Evolutionary conservation across 2,113 vertebrate genomes (phyloP).

Genomic region (Thamnaconus septentrionalis): DNA sequence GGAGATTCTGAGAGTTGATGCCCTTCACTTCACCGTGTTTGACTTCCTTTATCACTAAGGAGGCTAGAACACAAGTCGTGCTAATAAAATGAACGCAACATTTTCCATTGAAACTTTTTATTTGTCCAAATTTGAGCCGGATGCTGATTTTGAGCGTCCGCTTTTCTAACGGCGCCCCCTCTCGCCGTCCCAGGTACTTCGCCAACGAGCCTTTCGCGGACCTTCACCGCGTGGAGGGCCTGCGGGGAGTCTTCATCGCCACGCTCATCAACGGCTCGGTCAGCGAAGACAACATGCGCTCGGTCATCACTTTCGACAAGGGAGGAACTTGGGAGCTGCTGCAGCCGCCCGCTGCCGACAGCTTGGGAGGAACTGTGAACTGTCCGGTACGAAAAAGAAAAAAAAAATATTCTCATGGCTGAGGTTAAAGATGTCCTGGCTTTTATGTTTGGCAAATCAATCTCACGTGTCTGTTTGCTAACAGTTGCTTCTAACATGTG

Average conservation of each 20-base stretch:
- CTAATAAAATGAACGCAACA: too few species aligned
- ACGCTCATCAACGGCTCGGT: constrained; percentile 90
- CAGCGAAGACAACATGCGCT: constrained; percentile 94
- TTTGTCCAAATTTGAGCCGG: background rate
- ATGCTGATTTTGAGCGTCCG: background rate
- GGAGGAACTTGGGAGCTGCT: constrained; percentile 98
- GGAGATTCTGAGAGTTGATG: too few species aligned
- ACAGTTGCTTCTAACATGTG: too few species aligned
- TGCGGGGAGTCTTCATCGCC: constrained; percentile 92
- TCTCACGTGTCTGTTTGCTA: too few species aligned
- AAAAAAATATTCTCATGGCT: too few species aligned
- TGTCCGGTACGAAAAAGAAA: constrained; percentile 82
- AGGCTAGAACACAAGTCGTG: too few species aligned
- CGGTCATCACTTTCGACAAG: constrained; percentile 98
- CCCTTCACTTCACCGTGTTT: too few species aligned
- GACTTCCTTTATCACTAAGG: too few species aligned
- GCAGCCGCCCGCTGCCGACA: constrained; percentile 84
- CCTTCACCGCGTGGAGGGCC: constrained; percentile 91
- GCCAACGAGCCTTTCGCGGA: constrained; percentile 95
- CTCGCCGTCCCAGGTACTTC: constrained; percentile 82
- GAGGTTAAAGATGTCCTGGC: too few species aligned
- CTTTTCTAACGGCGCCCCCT: too few species aligned
- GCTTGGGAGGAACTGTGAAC: constrained; percentile 85
- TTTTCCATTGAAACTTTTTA: too few species aligned
- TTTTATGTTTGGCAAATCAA: too few species aligned